Evolutionary conservation across 2,888 invertebrate genomes (phyloP).

Genomic region (Scaeva pyrastri): DNA sequence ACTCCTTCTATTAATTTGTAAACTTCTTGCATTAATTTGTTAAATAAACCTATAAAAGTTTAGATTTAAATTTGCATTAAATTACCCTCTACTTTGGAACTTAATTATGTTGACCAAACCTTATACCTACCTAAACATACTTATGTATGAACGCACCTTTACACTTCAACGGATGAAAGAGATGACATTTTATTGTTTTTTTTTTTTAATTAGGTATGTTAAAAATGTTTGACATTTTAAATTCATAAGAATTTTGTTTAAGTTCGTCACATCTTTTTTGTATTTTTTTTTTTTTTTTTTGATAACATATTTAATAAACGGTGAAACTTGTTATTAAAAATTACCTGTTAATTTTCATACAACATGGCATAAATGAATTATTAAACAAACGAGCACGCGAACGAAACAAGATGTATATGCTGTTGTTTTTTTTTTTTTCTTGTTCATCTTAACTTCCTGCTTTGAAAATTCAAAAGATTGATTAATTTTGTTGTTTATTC

Average conservation of each 20-base stretch:
- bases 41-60: no score
- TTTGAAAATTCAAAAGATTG: neutral
- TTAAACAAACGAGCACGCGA: neutral
- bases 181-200: no score
- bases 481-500: neutral
- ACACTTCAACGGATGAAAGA: no score
- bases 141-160: no score
- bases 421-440: neutral
- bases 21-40: no score
- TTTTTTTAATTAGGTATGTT: neutral
- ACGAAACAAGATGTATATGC: neutral
- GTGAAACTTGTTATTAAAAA: constrained; percentile 15
- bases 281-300: neutral
- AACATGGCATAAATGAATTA: neutral
- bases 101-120: no score
- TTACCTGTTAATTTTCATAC: neutral
- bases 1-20: no score
- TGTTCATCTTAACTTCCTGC: neutral
- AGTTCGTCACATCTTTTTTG: neutral
- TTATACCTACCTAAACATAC: no score
- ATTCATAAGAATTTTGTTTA: neutral
- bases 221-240: neutral
- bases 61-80: no score
- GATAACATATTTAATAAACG: neutral
- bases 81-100: no score